phyloP scores from a whole-genome alignment of 1,140 invertebrate genomes.

The Drosophila nebulosa region DNA sequence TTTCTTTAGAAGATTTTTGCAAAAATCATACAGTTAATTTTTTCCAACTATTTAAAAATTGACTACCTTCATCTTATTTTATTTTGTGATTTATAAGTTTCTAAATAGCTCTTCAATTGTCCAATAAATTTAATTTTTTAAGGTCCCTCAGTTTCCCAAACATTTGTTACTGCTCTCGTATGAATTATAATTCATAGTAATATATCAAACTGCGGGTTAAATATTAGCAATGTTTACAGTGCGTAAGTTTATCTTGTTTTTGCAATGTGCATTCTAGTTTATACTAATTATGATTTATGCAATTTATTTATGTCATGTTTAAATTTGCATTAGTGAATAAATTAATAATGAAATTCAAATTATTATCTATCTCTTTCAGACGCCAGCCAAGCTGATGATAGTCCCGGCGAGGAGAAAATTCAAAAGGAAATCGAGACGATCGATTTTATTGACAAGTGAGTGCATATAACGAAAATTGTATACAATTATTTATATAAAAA shows the following conservation, averaged over 20 bases:
- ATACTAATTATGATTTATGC: constrained; percentile 66
- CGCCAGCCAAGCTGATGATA: constrained; percentile 44
- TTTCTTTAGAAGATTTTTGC: no score
- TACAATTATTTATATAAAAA: not conserved
- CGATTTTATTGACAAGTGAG: constrained; percentile 80
- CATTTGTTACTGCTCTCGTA: not conserved
- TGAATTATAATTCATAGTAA: constrained; percentile 1
- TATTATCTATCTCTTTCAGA: constrained; percentile 48
- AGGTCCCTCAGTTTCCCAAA: no score
- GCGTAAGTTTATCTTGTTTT: constrained; percentile 54
- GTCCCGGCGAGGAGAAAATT: constrained; percentile 61
- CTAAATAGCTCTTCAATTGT: no score
- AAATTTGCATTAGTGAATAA: not conserved
- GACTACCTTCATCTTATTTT: no score
- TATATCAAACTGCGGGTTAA: constrained; percentile 60
- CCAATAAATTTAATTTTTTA: no score
- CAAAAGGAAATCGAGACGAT: constrained; percentile 78
- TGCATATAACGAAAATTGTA: constrained; percentile 19
- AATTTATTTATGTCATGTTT: constrained; percentile 57
- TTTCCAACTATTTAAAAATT: no score
- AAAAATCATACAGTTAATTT: no score
- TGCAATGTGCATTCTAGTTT: constrained; percentile 49
- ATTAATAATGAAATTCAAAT: constrained; percentile 22
- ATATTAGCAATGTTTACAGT: constrained; percentile 42
- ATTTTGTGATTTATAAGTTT: no score